Evolutionary conservation across 2,113 vertebrate species (phyloP).

Genomic region (Mus spicilegus): DNA sequence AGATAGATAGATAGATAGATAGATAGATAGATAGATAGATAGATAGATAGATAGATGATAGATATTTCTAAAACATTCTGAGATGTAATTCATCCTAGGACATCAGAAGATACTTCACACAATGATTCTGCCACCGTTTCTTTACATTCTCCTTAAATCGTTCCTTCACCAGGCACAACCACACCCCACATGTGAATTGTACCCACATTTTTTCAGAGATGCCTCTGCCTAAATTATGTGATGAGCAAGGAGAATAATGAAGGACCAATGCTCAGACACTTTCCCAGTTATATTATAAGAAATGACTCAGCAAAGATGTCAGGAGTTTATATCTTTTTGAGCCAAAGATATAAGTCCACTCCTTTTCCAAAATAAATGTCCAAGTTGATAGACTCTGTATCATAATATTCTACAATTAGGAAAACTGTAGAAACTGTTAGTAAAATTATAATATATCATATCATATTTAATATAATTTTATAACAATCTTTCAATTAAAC

Average conservation of each 20-base stretch:
- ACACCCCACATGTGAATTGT: not conserved
- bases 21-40: too few relatives aligned
- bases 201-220: not conserved
- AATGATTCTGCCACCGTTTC: not conserved
- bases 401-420: not conserved
- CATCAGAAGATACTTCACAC: not conserved
- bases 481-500: not conserved
- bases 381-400: not conserved
- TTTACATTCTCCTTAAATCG: not conserved
- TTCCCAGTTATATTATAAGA: constrained; percentile 5
- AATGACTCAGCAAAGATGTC: not conserved
- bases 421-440: not conserved
- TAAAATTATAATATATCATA: not conserved
- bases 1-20: too few relatives aligned
- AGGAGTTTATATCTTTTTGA: not conserved
- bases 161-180: not conserved
- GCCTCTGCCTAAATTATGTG: not conserved
- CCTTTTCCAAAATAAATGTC: not conserved
- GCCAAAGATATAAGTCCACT: not conserved
- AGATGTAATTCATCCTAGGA: not conserved
- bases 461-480: not conserved
- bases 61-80: not conserved
- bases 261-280: not conserved
- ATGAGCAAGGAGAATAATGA: not conserved
- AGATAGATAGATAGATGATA: too few relatives aligned